Evolutionary conservation across 2,797 vertebrate species (phyloP).

Genomic region (Sebastes cheni): DNA sequence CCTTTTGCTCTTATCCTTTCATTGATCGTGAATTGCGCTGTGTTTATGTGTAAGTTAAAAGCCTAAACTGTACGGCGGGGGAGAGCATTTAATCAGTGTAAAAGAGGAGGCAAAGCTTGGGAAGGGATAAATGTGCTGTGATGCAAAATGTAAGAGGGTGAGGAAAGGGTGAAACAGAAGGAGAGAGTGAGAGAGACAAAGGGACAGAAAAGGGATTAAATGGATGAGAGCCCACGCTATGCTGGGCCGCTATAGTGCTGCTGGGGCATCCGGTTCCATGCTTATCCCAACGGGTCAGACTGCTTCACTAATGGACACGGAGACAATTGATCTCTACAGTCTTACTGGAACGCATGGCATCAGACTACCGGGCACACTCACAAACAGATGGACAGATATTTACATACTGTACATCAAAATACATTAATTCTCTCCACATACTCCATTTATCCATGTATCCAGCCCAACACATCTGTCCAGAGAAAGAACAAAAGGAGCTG

Average conservation of each 20-base stretch:
- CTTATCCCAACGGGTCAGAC: slow-evolving; percentile 59
- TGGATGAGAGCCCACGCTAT: slow-evolving; percentile 41
- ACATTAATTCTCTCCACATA: background rate
- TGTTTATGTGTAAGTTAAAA: slow-evolving; percentile 11
- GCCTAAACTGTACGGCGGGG: background rate
- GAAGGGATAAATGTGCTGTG: slow-evolving; percentile 17
- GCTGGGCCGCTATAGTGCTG: slow-evolving; percentile 14
- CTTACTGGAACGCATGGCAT: slow-evolving; percentile 63
- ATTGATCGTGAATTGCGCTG: background rate
- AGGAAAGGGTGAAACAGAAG: slow-evolving; percentile 30
- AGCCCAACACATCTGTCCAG: slow-evolving; percentile 23
- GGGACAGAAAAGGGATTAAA: slow-evolving; percentile 44
- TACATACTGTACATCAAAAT: slow-evolving; percentile 4
- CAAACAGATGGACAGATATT: slow-evolving; percentile 18
- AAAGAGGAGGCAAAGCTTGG: slow-evolving; percentile 7
- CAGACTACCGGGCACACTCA: slow-evolving; percentile 32
- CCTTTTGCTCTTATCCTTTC: slow-evolving; percentile 6
- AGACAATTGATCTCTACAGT: slow-evolving; percentile 62
- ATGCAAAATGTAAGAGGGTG: slow-evolving; percentile 30
- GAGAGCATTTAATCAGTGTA: slow-evolving; percentile 18
- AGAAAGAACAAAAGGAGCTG: background rate
- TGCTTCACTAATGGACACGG: slow-evolving; percentile 60
- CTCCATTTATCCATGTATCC: slow-evolving; percentile 6
- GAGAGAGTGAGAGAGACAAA: slow-evolving; percentile 32
- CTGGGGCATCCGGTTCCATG: slow-evolving; percentile 43